Conservation (phyloP, 2,888 invertebrate species). For the Hyalella azteca region DNA sequence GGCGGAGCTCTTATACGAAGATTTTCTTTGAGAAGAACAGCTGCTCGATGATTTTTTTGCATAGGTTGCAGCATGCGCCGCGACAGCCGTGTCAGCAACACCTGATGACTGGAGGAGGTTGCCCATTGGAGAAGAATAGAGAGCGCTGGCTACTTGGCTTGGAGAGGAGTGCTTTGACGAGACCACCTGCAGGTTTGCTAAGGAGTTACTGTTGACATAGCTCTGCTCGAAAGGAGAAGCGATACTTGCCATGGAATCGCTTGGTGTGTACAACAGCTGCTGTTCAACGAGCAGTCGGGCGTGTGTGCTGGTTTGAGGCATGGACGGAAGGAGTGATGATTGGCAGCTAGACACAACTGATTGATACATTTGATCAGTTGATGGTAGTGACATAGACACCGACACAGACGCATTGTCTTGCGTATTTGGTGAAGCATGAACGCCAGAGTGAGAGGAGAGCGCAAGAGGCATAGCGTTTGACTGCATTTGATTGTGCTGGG, state of each 20-base stretch:
- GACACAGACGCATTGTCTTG: background rate
- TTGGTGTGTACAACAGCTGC: constrained; percentile 12
- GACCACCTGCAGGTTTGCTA: background rate
- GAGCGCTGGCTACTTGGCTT: constrained; percentile 9
- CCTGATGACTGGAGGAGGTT: background rate
- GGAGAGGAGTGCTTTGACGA: background rate
- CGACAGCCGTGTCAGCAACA: constrained; percentile 8
- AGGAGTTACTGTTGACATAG: background rate
- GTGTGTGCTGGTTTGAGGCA: constrained; percentile 25
- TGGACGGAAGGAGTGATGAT: constrained; percentile 22
- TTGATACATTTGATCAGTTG: background rate
- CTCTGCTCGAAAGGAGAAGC: background rate
- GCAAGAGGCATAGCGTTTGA: background rate
- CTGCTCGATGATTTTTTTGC: background rate
- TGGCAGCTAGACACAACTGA: background rate
- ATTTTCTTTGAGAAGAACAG: background rate
- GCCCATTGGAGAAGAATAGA: constrained; percentile 12
- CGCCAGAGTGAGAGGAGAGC: background rate
- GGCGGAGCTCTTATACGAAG: background rate
- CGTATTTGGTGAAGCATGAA: background rate
- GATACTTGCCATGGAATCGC: background rate
- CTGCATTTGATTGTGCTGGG: background rate
- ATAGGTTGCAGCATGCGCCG: background rate
- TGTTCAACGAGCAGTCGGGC: constrained; percentile 1
- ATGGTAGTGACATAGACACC: background rate